phyloP scores from a whole-genome alignment of 35 echinoderm and acorn worm species.

The Ptychodera flava region DNA sequence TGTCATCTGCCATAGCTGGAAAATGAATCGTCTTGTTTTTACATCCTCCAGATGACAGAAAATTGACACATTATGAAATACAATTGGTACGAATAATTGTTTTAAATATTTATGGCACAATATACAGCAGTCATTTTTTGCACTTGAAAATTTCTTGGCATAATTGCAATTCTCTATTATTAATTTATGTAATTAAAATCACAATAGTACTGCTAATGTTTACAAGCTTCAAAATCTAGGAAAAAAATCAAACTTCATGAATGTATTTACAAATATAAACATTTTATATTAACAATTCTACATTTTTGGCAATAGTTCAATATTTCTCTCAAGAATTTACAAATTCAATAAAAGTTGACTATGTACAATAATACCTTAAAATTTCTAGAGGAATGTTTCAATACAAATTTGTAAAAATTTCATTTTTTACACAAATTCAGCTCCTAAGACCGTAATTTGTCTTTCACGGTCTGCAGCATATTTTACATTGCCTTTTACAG shows the following conservation, averaged over 20 bases:
- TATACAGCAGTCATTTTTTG: background rate
- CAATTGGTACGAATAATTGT: background rate
- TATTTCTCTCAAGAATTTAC: background rate
- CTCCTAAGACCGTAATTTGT: background rate
- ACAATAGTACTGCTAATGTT: background rate
- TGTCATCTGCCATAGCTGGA: too few relatives aligned
- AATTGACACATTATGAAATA: background rate
- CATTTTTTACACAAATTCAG: too few relatives aligned
- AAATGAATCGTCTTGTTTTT: too few relatives aligned
- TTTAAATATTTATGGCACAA: background rate
- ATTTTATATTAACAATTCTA: background rate
- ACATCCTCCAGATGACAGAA: background rate
- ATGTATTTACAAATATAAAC: conserved; percentile 2
- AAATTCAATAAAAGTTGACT: background rate
- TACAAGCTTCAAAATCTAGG: background rate
- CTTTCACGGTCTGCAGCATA: background rate
- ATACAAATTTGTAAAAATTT: too few relatives aligned
- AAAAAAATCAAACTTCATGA: background rate
- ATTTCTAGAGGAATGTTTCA: background rate
- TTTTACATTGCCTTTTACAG: background rate
- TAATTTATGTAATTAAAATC: background rate
- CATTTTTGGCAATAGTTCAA: background rate
- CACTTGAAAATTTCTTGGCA: too few relatives aligned
- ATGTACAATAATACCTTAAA: background rate
- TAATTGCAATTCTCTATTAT: background rate